A percentile compares a stretch with the other conserved stretches of the same genome.
These are phyloP conservation scores for Trogon surrucura DNA, from an alignment of 2,113 vertebrate genomes.

Conservation along the genomic window DNA sequence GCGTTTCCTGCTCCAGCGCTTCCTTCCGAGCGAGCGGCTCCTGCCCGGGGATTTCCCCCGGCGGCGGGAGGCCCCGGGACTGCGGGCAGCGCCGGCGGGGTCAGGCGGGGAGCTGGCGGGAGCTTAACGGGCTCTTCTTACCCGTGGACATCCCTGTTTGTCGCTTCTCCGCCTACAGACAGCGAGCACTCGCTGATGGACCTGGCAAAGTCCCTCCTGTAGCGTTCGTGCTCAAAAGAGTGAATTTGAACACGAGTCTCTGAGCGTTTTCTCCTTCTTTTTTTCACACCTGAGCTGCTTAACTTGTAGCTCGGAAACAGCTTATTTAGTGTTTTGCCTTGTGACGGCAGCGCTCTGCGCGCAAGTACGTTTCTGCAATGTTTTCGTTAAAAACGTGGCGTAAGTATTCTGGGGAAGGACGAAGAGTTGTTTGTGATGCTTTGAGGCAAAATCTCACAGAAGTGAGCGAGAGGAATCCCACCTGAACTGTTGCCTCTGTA, in stretches of 20 bases:
- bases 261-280: not conserved
- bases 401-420: not conserved
- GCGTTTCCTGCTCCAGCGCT: not conserved
- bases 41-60: not conserved
- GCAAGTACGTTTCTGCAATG: rapidly evolving
- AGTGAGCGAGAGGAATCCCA: not conserved
- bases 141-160: rapidly evolving
- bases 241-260: rapidly evolving
- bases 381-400: rapidly evolving
- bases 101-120: rapidly evolving
- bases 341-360: not conserved
- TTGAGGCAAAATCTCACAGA: not conserved
- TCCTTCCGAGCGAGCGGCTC: rapidly evolving
- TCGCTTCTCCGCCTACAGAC: rapidly evolving
- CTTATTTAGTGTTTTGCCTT: rapidly evolving
- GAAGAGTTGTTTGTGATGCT: not conserved
- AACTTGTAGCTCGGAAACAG: not conserved
- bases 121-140: rapidly evolving
- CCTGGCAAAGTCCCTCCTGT: rapidly evolving
- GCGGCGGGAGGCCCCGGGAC: not conserved
- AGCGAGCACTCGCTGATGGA: rapidly evolving
- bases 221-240: rapidly evolving
- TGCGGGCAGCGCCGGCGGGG: rapidly evolving
- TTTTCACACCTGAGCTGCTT: rapidly evolving
- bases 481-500: not conserved